Base-by-base conservation (phyloP, 2,113 vertebrate species). In the Pelmatolapia mariae region DNA sequence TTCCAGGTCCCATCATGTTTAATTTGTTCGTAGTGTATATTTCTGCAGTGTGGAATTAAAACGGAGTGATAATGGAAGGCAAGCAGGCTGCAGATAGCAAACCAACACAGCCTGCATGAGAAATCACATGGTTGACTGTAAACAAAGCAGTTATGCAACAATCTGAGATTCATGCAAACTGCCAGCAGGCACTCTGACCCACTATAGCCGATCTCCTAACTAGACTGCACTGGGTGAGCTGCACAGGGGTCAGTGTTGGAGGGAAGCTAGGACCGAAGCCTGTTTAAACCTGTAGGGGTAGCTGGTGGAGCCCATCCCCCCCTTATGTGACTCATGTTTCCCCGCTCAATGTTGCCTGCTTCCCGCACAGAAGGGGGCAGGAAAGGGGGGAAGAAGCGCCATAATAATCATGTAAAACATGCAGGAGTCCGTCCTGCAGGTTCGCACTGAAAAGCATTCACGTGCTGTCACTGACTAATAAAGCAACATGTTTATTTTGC, bases 81-180 rank as follows among this genome's bases (percentile, higher is more conserved):
- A 18, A 54, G 73, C 52, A 2, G 29, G 83, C 29, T 68, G 80
- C 84, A 86, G 88, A 86, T 47, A 52, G 83, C 85, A 87, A 86
- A 24, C 57, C 76, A 90, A 82, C 73, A 88, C 83, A 87, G 79
- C 26, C 71, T 84, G 86, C 13, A 81, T 87, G 79, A 87, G 29
- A 71, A 85, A 85, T 93, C 95, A 94, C 93, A 93, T 93, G 94
- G 89, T 86, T 56, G 66, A 93, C 87, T 93, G 94, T 95, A 95
- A 95, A 95, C 95, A 95, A 94, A 92, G 91, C 91, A 83, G 89
- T 93, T 93, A 94, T 90, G 92, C 90, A 94, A 95, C 86, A 84
- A 90, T 66, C 63, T 89, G 84, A 84, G 90, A 86, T 87, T 76
- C 52, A 50, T 85, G 81, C 83, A 63, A 31, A 36, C 76, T 54